phyloP scores from a whole-genome alignment of 1,140 invertebrate genomes.

The Brachionus asplanchnoidis region DNA sequence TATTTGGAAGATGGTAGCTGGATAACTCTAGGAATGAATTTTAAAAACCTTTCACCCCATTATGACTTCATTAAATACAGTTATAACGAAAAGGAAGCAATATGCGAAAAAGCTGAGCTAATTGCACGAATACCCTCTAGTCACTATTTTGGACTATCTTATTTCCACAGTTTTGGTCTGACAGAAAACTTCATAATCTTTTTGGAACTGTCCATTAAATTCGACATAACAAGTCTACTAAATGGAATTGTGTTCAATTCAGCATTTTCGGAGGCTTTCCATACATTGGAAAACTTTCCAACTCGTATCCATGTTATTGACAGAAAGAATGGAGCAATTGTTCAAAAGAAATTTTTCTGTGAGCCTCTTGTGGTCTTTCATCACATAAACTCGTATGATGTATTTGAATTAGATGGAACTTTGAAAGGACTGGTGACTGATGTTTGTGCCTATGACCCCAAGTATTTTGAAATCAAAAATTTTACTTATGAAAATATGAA shows the following conservation, averaged over 20 bases:
- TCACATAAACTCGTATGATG: conserved; percentile 79
- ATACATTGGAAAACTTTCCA: conserved; percentile 46
- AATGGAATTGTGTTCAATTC: conserved; percentile 47
- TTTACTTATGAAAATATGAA: conserved; percentile 40
- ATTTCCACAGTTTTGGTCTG: conserved; percentile 82
- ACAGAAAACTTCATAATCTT: conserved; percentile 77
- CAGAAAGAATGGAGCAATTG: conserved; percentile 60
- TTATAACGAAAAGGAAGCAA: not conserved
- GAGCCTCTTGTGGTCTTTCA: conserved; percentile 79
- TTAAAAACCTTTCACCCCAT: not conserved
- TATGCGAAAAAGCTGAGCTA: conserved; percentile 44
- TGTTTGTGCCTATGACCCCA: conserved; percentile 31
- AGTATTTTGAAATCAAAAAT: conserved; percentile 24
- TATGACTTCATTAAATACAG: conserved; percentile 2
- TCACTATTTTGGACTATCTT: conserved; percentile 71
- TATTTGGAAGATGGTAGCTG: conserved; percentile 16
- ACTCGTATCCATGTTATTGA: conserved; percentile 56
- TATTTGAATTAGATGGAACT: not conserved
- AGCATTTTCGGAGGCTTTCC: conserved; percentile 1
- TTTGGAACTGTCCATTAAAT: conserved; percentile 72
- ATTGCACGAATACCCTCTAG: conserved; percentile 67
- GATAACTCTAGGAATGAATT: conserved; percentile 31
- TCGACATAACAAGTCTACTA: conserved; percentile 64
- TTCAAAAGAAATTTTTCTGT: conserved; percentile 60
- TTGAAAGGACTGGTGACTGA: not conserved